Conservation (phyloP, 2,113 vertebrate species). For the Oreocharis arfaki region DNA sequence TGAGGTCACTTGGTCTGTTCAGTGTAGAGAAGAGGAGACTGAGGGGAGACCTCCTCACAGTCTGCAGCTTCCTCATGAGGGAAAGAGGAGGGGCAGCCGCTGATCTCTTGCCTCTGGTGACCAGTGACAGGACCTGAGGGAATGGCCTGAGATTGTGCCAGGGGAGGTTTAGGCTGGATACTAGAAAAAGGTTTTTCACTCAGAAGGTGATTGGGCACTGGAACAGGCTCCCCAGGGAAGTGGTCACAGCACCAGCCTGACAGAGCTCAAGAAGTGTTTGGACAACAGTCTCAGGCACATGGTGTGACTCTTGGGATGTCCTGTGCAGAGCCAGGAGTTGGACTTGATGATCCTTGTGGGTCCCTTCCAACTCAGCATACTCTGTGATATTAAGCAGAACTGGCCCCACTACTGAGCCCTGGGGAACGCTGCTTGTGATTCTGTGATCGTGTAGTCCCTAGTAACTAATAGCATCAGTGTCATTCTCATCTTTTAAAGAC, state of each 20-base stretch:
- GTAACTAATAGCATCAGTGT: background rate
- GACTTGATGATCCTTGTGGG: background rate
- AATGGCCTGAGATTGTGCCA: background rate
- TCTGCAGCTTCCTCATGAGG: rapidly evolving
- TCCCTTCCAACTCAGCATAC: background rate
- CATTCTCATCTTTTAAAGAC: background rate
- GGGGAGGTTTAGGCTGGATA: background rate
- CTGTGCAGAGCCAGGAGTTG: background rate
- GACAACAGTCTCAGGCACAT: rapidly evolving
- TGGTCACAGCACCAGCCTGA: background rate
- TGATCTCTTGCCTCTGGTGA: background rate
- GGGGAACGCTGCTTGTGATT: background rate
- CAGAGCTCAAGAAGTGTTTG: background rate
- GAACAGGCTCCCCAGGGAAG: background rate
- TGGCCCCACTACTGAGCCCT: background rate
- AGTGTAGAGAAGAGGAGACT: background rate
- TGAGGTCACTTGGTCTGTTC: background rate
- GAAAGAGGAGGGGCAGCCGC: background rate
- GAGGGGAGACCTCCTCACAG: background rate
- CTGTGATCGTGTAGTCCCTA: background rate
- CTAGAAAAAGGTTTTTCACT: background rate
- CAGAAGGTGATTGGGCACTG: too few relatives aligned
- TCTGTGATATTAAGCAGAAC: background rate
- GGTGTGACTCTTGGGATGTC: background rate
- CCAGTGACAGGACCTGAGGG: rapidly evolving